Evolutionary conservation across 92 coral and sea anemone species (phyloP).

Genomic region (Muricea muricata): DNA sequence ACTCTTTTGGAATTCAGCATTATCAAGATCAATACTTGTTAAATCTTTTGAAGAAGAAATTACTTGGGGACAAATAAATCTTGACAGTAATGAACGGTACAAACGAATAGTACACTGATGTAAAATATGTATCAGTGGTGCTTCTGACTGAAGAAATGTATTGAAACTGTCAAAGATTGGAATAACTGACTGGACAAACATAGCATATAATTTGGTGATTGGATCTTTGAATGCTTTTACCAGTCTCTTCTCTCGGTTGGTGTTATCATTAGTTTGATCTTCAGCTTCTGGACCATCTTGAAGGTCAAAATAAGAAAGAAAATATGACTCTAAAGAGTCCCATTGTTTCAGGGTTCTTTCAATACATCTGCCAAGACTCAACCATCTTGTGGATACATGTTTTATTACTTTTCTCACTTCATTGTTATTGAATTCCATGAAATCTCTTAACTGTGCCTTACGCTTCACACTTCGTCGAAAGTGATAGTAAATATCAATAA

Average conservation of each 20-base stretch:
- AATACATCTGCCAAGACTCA: no score
- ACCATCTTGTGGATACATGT: no score
- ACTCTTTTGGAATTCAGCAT: no score
- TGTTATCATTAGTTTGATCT: constrained; percentile 51
- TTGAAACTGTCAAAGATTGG: constrained; percentile 60
- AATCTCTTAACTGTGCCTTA: constrained; percentile 50
- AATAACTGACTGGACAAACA: constrained; percentile 62
- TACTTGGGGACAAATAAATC: constrained; percentile 47
- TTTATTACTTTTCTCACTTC: constrained; percentile 59
- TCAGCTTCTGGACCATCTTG: constrained; percentile 24
- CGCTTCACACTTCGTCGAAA: no score
- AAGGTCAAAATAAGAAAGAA: constrained; percentile 9
- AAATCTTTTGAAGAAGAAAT: constrained; percentile 57
- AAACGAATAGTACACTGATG: constrained; percentile 52
- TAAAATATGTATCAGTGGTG: constrained; percentile 62
- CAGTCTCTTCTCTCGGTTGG: constrained; percentile 53
- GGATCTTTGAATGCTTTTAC: constrained; percentile 57
- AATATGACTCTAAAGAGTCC: no score
- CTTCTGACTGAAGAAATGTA: constrained; percentile 57
- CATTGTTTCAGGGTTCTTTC: no score
- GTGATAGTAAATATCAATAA: no score
- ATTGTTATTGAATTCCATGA: constrained; percentile 54
- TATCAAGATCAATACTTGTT: no score
- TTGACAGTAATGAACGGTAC: constrained; percentile 51
- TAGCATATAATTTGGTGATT: no score